Percentiles rank a stretch among this genome's conserved stretches.
Conservation (phyloP, 2,113 vertebrate genomes). For the Centropristis striata region DNA sequence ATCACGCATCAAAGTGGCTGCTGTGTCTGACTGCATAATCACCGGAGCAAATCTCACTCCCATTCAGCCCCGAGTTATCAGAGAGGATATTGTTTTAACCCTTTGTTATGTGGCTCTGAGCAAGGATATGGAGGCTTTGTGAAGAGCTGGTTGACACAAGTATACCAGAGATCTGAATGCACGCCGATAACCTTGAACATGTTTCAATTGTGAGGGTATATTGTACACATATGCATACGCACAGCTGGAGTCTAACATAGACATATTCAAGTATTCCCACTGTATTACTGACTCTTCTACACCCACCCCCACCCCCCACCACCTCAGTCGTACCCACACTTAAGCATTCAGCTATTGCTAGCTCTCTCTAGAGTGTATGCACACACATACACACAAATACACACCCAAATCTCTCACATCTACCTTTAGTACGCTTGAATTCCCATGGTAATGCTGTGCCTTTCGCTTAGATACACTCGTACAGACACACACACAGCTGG, state of each 20-base stretch:
- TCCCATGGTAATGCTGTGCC: constrained; percentile 40
- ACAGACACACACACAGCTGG: constrained; percentile 51
- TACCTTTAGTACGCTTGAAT: constrained; percentile 56
- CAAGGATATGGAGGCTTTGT: constrained; percentile 22
- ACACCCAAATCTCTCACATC: constrained; percentile 37
- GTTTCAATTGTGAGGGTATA: constrained; percentile 7
- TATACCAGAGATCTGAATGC: constrained; percentile 14
- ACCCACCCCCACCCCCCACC: not conserved
- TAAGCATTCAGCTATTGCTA: constrained; percentile 21
- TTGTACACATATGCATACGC: not conserved
- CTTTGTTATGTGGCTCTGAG: constrained; percentile 49
- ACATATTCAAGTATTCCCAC: constrained; percentile 15
- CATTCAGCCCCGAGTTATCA: constrained; percentile 72
- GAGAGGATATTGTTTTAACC: constrained; percentile 81
- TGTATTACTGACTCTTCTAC: constrained; percentile 1
- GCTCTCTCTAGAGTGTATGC: constrained; percentile 2
- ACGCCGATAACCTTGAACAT: constrained; percentile 58
- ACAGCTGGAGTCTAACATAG: not conserved
- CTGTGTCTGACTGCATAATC: constrained; percentile 82
- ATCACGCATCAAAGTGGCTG: constrained; percentile 79
- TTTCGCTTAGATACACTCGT: constrained; percentile 34
- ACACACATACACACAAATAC: constrained; percentile 11
- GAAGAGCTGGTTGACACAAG: constrained; percentile 27
- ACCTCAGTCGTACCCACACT: constrained; percentile 12
- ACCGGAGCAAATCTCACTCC: constrained; percentile 75